Percentiles rank a stretch among this genome's conserved stretches.
Evolutionary conservation across 2,113 vertebrate species (phyloP).

Genomic region (Opisthocomus hoazin): DNA sequence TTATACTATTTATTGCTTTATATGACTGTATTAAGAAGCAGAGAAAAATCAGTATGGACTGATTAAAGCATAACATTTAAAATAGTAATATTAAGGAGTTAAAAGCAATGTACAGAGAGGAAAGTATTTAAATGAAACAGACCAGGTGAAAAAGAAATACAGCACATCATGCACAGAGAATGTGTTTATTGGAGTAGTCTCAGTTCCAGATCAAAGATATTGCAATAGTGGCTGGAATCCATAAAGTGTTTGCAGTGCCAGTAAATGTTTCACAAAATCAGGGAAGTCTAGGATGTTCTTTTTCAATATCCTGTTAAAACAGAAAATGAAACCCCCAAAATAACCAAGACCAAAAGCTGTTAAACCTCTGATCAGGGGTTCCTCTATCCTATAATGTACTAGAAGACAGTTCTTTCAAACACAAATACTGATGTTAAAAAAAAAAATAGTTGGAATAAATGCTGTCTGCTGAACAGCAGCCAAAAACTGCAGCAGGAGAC

Average conservation of each 20-base stretch:
- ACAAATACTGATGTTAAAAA: not conserved
- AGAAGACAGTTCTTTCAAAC: not conserved
- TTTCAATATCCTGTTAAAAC: not conserved
- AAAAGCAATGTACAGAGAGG: not conserved
- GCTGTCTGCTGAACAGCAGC: not conserved
- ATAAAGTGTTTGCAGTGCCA: not conserved
- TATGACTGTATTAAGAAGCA: not conserved
- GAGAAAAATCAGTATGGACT: not conserved
- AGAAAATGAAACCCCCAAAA: fast-evolving
- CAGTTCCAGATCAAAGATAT: conserved; percentile 44
- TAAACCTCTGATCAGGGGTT: conserved; percentile 6
- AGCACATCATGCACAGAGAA: conserved; percentile 30
- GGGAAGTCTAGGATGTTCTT: not conserved
- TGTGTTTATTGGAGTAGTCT: conserved; percentile 44
- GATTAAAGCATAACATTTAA: not conserved
- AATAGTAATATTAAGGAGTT: not conserved
- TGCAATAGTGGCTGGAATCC: conserved; percentile 6
- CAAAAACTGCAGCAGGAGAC: not conserved
- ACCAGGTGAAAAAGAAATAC: conserved; percentile 26
- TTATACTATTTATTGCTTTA: not conserved
- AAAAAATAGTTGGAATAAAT: not conserved
- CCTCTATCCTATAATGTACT: not conserved
- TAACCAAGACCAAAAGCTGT: not conserved
- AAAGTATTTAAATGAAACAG: conserved; percentile 13
- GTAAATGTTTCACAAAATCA: conserved; percentile 28